Percentiles rank a stretch among this genome's conserved stretches.
Conservation (phyloP, 2,888 invertebrate genomes). For the Chalcosyrphus nemorum region DNA sequence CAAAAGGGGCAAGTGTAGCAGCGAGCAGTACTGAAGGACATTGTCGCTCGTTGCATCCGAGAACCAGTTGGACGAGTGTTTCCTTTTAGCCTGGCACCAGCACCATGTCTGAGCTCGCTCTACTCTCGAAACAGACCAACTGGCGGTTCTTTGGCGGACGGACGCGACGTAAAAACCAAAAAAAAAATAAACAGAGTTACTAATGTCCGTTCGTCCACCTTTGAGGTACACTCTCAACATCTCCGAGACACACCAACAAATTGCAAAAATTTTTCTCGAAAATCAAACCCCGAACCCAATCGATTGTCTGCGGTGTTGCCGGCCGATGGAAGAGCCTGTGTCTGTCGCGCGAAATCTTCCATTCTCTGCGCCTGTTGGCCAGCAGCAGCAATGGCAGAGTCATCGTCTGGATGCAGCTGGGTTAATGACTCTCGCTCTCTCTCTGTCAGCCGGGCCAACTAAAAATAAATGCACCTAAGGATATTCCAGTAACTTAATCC, state of each 20-base stretch:
- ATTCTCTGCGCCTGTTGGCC: conserved; percentile 14
- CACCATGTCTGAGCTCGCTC: conserved; percentile 1
- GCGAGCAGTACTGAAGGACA: conserved; percentile 57
- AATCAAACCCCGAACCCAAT: conserved; percentile 59
- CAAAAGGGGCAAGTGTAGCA: conserved; percentile 35
- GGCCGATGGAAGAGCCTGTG: conserved; percentile 1
- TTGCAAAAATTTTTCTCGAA: conserved; percentile 52
- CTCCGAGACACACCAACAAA: conserved; percentile 62
- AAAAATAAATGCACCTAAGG: conserved; percentile 70
- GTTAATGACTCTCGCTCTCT: conserved; percentile 55
- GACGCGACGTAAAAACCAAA: background rate
- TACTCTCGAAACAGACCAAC: conserved; percentile 36
- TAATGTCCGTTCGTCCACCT: no score
- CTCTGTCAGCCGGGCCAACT: conserved; percentile 41
- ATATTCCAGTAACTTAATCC: conserved; percentile 73
- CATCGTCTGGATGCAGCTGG: conserved; percentile 57
- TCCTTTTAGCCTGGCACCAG: no score
- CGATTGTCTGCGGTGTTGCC: conserved; percentile 65
- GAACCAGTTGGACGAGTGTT: conserved; percentile 61
- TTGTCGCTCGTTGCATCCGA: background rate
- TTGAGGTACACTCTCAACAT: no score
- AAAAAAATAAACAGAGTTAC: conserved; percentile 31
- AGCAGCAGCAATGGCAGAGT: conserved; percentile 32
- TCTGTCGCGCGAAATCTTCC: conserved; percentile 15
- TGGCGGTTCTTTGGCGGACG: conserved; percentile 37